Percentiles rank a stretch among this genome's conserved stretches.
These are phyloP conservation scores for Sussaba pulchella DNA, from an alignment of 2,888 invertebrate species.

Conservation along the genomic window DNA sequence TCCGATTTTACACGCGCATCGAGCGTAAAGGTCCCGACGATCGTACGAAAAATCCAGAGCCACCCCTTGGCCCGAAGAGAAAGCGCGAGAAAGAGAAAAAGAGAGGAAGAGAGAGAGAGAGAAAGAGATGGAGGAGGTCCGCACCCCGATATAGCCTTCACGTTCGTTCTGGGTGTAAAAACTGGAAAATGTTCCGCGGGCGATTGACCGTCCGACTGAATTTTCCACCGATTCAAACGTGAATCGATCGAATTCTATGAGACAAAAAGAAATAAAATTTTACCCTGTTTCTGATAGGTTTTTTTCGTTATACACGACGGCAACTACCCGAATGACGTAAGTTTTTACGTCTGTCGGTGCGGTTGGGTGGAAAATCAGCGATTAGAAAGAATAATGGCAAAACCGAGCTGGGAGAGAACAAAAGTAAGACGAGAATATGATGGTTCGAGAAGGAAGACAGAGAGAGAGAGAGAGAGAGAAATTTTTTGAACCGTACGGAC, in stretches of 20 bases:
- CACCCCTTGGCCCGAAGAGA: slow-evolving; percentile 51
- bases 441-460: no score
- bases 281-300: slow-evolving; percentile 1
- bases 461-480: no score
- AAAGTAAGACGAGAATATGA: slow-evolving; percentile 11
- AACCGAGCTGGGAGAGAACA: no score
- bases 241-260: slow-evolving; percentile 44
- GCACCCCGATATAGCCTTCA: slow-evolving; percentile 6
- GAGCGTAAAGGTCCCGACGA: slow-evolving; percentile 70
- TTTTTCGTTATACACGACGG: slow-evolving; percentile 42
- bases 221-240: slow-evolving; percentile 29
- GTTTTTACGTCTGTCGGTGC: slow-evolving; percentile 43
- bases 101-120: no score
- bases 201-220: slow-evolving; percentile 55
- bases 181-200: slow-evolving; percentile 45
- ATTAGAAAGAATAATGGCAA: slow-evolving; percentile 58
- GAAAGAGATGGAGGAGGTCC: no score
- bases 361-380: slow-evolving; percentile 45
- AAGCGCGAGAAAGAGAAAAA: no score
- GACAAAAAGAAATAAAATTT: slow-evolving; percentile 50
- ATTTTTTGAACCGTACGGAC: slow-evolving; percentile 32
- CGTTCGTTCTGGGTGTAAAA: slow-evolving; percentile 23
- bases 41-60: slow-evolving; percentile 43
- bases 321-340: background rate
- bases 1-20: slow-evolving; percentile 78